phyloP scores from a whole-genome alignment of 2,797 vertebrate genomes.

The Catharus ustulatus region DNA sequence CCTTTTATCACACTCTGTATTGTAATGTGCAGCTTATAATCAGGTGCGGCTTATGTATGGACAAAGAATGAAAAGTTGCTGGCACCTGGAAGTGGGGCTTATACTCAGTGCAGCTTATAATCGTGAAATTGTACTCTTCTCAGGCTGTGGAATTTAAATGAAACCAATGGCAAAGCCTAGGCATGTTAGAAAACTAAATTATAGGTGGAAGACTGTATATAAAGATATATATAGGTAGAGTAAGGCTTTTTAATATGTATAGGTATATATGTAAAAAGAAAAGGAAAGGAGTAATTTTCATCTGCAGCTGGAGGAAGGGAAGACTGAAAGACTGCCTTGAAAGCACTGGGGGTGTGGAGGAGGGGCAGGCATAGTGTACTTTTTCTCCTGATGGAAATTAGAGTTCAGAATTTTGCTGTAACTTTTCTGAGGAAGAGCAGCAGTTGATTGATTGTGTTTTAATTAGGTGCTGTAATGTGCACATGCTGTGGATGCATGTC shows the following conservation, averaged over 20 bases:
- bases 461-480: background rate
- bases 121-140: background rate
- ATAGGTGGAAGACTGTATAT: background rate
- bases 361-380: background rate
- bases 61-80: too few species aligned
- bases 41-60: too few species aligned
- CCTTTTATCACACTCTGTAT: too few species aligned
- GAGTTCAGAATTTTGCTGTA: background rate
- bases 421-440: conserved; percentile 1
- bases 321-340: background rate
- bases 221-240: background rate
- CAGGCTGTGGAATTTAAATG: background rate
- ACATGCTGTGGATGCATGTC: background rate
- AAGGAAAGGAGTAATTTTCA: background rate
- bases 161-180: background rate
- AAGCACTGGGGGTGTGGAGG: background rate
- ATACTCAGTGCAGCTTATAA: too few species aligned
- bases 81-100: too few species aligned
- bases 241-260: accelerated
- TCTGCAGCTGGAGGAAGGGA: background rate
- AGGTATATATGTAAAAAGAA: background rate
- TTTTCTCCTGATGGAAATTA: background rate
- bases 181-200: background rate
- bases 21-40: too few species aligned
- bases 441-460: conserved; percentile 29